These are phyloP conservation scores for Hylomyscus alleni DNA, from an alignment of 2,797 vertebrate species.

Conservation along the genomic window DNA sequence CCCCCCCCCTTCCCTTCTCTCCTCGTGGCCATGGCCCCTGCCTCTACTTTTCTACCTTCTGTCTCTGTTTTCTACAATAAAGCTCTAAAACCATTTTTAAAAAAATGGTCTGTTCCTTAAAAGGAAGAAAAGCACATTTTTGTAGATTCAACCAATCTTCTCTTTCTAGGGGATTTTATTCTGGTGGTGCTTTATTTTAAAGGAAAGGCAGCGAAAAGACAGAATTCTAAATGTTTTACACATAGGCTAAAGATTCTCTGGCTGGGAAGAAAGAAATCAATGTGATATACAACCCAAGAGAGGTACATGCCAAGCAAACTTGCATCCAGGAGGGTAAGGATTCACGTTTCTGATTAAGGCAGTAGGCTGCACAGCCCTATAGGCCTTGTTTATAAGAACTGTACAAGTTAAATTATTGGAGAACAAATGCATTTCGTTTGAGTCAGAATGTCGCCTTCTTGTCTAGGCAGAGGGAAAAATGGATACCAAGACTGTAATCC, in stretches of 20 bases:
- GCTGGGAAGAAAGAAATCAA: slow-evolving; percentile 75
- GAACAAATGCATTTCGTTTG: slow-evolving; percentile 94
- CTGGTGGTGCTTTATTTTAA: not conserved
- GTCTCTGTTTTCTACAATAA: no score
- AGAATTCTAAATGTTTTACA: not conserved
- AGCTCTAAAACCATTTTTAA: no score
- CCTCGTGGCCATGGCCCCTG: no score
- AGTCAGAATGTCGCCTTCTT: slow-evolving; percentile 94
- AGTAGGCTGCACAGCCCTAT: slow-evolving; percentile 87
- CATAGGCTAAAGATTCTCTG: slow-evolving; percentile 66
- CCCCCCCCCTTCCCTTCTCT: no score
- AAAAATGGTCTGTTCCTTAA: not conserved
- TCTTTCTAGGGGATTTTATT: slow-evolving; percentile 13
- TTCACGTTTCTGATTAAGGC: slow-evolving; percentile 87
- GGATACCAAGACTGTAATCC: slow-evolving; percentile 93
- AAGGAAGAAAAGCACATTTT: not conserved
- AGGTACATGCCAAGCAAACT: slow-evolving; percentile 83
- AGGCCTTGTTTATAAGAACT: slow-evolving; percentile 87
- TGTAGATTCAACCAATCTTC: not conserved
- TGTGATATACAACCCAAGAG: slow-evolving; percentile 65
- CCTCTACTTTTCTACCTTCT: no score
- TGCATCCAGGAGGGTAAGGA: slow-evolving; percentile 83
- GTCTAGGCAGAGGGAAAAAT: slow-evolving; percentile 91
- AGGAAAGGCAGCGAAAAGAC: not conserved
- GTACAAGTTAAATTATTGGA: slow-evolving; percentile 90